Base-by-base conservation (phyloP, 2,113 vertebrate genomes). In the Australoheros scitulus region DNA sequence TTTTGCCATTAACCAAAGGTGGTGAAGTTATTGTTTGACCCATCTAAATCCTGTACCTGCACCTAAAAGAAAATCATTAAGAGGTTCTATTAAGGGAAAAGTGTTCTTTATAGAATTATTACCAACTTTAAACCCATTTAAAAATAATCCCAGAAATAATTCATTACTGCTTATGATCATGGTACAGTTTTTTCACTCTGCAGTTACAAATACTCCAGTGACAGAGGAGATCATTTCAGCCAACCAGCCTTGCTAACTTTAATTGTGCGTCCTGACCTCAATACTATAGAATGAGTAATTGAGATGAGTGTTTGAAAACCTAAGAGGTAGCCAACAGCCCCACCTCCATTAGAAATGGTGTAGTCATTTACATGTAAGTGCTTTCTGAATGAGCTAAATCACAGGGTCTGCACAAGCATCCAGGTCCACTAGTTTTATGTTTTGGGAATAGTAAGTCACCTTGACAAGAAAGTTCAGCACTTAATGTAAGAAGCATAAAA, bases 391-490 rank as follows among this genome's bases (percentile, higher is more conserved):
- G 76, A 65, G 50, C 29, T 52, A 52, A 65, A 43, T 57, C 47
- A 15, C 8, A 9, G 58, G 50, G 43, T 78, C 52, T 80, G 63
- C 43, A 61, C 64, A 81, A 32, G 32, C 63, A 60, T 22, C 8
- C 64, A 77, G 60, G 76, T 82, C 32, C 57, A 61, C 63, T 24
- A 74, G 61, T 50, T 50, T 55, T 65, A 47, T 76, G 74, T 85
- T 87, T 80, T 61, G 11, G 79, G 61, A 36, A 65, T 57, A 56
- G 15, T 41, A 63, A 81, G 76, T 85, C 83, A 81, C 29, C 78
- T 47, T 24, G 77, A 82, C 10, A 10, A 55, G 34, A 88, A 86
- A 72, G 82, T 87, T 85, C 79, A 88, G 26, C 61, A 68, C 68
- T 76, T 84, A 83, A 79, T 76, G 59, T 56, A 43, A 86, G 34